These are phyloP conservation scores for Kryptolebias marmoratus DNA, from an alignment of 2,113 vertebrate species.

Conservation along the genomic window DNA sequence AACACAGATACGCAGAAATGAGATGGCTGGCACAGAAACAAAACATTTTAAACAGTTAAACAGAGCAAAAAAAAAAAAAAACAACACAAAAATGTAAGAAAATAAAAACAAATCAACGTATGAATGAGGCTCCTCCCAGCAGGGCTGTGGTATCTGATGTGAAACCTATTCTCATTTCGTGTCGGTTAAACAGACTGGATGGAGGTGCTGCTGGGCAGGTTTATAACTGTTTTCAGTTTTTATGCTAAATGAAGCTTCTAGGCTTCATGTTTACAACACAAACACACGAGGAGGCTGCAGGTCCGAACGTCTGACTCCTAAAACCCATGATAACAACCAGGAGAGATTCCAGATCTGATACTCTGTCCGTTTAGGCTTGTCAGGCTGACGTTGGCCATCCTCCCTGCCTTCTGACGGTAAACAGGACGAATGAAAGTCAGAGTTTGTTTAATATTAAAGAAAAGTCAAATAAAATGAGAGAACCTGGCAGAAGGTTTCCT, in stretches of 20 bases:
- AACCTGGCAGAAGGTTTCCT: not conserved
- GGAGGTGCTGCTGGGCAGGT: not conserved
- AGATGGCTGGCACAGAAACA: no score
- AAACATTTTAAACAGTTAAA: no score
- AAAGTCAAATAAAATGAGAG: not conserved
- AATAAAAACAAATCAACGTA: no score
- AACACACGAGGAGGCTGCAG: not conserved
- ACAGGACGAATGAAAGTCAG: slow-evolving; percentile 3
- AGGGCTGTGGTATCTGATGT: no score
- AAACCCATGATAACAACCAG: not conserved
- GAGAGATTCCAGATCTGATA: not conserved
- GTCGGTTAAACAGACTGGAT: not conserved
- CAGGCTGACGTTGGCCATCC: not conserved
- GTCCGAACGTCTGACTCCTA: not conserved
- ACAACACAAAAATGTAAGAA: no score
- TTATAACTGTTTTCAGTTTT: not conserved
- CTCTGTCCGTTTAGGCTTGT: not conserved
- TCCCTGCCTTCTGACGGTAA: not conserved
- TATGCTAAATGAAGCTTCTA: not conserved
- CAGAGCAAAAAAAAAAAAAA: no score
- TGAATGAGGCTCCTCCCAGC: no score
- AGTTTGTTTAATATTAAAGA: not conserved
- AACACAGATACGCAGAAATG: no score
- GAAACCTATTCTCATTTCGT: not conserved
- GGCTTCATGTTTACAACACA: slow-evolving; percentile 5